These are phyloP conservation scores for Esox niger DNA, from an alignment of 2,113 vertebrate species.

Conservation along the genomic window DNA sequence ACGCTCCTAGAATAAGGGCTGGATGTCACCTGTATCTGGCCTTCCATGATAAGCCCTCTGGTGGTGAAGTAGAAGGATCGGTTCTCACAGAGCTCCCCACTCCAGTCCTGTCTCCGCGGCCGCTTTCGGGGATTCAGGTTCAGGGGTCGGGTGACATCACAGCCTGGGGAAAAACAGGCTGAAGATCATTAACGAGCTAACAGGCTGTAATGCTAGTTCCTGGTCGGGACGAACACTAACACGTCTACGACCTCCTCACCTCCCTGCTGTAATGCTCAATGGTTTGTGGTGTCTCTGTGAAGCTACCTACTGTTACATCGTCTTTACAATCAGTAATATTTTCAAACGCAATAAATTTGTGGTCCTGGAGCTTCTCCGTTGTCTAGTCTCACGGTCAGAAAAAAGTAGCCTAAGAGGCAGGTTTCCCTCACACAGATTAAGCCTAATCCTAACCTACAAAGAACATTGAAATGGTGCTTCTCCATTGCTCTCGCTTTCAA, in stretches of 20 bases:
- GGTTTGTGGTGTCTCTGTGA: too few species aligned
- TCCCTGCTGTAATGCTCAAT: too few species aligned
- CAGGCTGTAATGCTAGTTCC: too few species aligned
- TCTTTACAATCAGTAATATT: too few species aligned
- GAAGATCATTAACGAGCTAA: neutral
- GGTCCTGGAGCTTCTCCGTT: too few species aligned
- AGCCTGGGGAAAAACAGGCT: slow-evolving; percentile 17
- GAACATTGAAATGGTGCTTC: too few species aligned
- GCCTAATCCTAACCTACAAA: too few species aligned
- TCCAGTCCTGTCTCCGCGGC: slow-evolving; percentile 90
- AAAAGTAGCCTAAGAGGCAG: neutral
- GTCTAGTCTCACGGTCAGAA: too few species aligned
- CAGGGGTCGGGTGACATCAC: slow-evolving; percentile 68
- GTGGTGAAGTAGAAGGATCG: slow-evolving; percentile 91
- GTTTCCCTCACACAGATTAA: neutral
- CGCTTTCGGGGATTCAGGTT: slow-evolving; percentile 82
- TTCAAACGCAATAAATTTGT: too few species aligned
- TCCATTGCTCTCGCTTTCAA: neutral
- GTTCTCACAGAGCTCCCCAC: slow-evolving; percentile 92
- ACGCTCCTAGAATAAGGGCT: neutral
- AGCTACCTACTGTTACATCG: too few species aligned
- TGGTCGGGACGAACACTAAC: neutral
- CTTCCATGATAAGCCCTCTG: slow-evolving; percentile 71
- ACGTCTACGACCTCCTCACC: neutral
- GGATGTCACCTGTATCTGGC: slow-evolving; percentile 79